These are phyloP conservation scores for Grus americana DNA, from an alignment of 2,113 vertebrate species.

Conservation along the genomic window DNA sequence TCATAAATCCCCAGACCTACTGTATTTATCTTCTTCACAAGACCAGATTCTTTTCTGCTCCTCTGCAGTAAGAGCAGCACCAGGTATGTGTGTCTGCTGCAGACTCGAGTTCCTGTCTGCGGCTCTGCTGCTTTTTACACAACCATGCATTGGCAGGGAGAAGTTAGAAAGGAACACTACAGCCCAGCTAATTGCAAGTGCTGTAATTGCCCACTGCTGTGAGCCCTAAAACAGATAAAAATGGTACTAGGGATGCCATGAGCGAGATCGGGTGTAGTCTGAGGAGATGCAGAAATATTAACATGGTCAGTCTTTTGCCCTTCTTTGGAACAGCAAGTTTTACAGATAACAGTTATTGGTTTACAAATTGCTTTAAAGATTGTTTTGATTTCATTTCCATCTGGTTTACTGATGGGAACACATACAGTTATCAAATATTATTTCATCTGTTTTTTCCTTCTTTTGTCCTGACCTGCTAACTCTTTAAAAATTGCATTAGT, in stretches of 20 bases:
- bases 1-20: neutral
- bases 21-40: neutral
- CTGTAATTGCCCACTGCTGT: neutral
- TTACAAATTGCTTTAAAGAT: neutral
- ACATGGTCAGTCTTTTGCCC: neutral
- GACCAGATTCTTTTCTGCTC: neutral
- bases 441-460: neutral
- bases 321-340: neutral
- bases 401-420: neutral
- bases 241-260: neutral
- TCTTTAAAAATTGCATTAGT: neutral
- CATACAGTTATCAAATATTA: neutral
- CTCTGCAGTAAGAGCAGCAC: neutral
- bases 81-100: neutral
- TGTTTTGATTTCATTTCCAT: neutral
- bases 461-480: neutral
- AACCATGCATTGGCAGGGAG: neutral
- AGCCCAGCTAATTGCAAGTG: neutral
- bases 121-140: neutral
- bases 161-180: neutral
- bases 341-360: neutral
- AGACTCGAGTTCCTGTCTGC: neutral
- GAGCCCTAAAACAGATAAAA: neutral
- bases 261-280: rapidly evolving
- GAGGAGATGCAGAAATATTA: neutral